Conservation (phyloP, 2,797 vertebrate species). For the Aplochiton taeniatus region DNA sequence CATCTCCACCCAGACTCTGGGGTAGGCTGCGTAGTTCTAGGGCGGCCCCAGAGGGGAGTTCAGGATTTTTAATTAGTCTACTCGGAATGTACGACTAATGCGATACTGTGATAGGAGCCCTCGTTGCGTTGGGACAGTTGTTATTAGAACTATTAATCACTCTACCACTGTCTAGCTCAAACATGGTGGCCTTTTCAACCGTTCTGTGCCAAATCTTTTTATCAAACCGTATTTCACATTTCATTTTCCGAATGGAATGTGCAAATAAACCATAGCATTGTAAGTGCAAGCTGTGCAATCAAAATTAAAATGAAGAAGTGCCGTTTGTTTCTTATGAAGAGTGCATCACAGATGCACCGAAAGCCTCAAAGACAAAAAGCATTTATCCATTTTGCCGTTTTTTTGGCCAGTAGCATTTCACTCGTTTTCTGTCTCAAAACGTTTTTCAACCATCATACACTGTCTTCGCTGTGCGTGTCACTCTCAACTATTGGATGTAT, state of each 20-base stretch:
- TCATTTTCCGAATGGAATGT: slow-evolving; percentile 64
- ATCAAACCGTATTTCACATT: slow-evolving; percentile 62
- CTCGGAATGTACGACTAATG: slow-evolving; percentile 27
- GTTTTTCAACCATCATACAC: slow-evolving; percentile 13
- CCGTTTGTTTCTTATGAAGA: slow-evolving; percentile 60
- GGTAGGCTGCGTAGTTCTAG: slow-evolving; percentile 24
- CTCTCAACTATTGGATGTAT: slow-evolving; percentile 18
- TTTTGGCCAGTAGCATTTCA: slow-evolving; percentile 26
- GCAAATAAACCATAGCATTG: slow-evolving; percentile 54
- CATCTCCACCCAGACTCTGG: slow-evolving; percentile 28
- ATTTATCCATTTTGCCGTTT: slow-evolving; percentile 33
- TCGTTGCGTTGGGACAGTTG: slow-evolving; percentile 36
- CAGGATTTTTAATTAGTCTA: slow-evolving; percentile 20
- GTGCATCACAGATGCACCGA: slow-evolving; percentile 52
- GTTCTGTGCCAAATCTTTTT: slow-evolving; percentile 75
- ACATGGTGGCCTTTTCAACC: slow-evolving; percentile 78
- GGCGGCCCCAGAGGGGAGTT: slow-evolving; percentile 18
- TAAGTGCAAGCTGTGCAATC: slow-evolving; percentile 68
- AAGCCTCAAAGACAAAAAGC: slow-evolving; percentile 55
- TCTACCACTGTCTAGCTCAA: slow-evolving; percentile 59
- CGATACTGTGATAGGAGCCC: slow-evolving; percentile 57
- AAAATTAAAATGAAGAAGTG: slow-evolving; percentile 62
- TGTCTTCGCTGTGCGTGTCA: slow-evolving; percentile 1
- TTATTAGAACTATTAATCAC: slow-evolving; percentile 33
- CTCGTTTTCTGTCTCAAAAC: background rate